Evolutionary conservation across 2,113 vertebrate genomes (phyloP).

Genomic region (Leuciscus idus): DNA sequence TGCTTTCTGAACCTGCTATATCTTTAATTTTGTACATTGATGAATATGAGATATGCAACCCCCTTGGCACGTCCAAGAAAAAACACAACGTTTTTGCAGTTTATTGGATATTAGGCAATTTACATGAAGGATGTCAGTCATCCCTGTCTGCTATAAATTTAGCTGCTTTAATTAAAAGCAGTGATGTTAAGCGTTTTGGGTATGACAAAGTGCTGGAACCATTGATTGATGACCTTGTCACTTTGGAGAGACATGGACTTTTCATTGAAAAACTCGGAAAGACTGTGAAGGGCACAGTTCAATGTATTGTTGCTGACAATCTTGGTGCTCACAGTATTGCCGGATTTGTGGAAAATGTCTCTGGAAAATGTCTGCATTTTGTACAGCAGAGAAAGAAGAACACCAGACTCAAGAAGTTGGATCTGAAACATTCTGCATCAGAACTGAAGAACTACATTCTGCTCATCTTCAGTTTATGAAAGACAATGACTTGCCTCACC

Average conservation of each 20-base stretch:
- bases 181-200: constrained; percentile 41
- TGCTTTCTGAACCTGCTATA: constrained; percentile 1
- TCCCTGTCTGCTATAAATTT: constrained; percentile 31
- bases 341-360: constrained; percentile 49
- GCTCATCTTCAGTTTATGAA: constrained; percentile 29
- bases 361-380: constrained; percentile 49
- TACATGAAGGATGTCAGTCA: constrained; percentile 19
- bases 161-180: constrained; percentile 39
- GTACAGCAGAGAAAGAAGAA: constrained; percentile 34
- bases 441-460: constrained; percentile 44
- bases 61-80: constrained; percentile 39
- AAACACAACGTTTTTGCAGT: constrained; percentile 27
- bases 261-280: constrained; percentile 39
- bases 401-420: constrained; percentile 35
- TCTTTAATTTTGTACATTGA: constrained; percentile 33
- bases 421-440: constrained; percentile 31
- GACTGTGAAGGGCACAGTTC: constrained; percentile 30
- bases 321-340: constrained; percentile 48
- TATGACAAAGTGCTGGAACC: constrained; percentile 42
- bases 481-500: constrained; percentile 2
- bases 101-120: constrained; percentile 37
- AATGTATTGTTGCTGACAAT: constrained; percentile 45
- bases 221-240: constrained; percentile 42
- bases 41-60: constrained; percentile 33
- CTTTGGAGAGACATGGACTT: constrained; percentile 44